Conservation (phyloP, 2,113 vertebrate genomes). For the Trichomycterus rosablanca region DNA sequence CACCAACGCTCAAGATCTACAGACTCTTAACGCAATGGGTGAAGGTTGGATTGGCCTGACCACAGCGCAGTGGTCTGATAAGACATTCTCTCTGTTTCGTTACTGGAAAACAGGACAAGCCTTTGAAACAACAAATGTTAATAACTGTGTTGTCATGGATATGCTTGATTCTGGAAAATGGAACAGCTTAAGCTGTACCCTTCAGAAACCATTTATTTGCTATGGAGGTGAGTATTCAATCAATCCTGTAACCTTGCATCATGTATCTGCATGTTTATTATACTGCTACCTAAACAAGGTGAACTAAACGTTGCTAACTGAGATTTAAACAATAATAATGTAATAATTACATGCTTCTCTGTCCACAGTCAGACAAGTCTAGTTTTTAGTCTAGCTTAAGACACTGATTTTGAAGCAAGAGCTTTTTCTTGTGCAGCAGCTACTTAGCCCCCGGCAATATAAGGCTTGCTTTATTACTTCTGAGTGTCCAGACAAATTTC, state of each 20-base stretch:
- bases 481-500: no score
- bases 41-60: slow-evolving; percentile 8
- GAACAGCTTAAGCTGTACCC: background rate
- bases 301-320: no score
- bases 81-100: background rate
- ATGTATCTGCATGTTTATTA: background rate
- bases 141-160: slow-evolving; percentile 13
- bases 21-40: background rate
- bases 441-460: no score
- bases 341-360: background rate
- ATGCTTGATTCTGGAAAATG: background rate
- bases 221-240: slow-evolving; percentile 11
- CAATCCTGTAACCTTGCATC: background rate
- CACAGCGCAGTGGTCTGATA: slow-evolving; percentile 6
- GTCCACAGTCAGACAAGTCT: no score
- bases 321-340: no score
- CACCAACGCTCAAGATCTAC: background rate
- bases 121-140: no score
- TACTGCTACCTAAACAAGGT: no score
- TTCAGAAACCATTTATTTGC: slow-evolving; percentile 6
- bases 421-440: no score
- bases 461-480: no score
- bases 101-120: background rate
- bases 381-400: no score
- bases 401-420: no score